Conservation (phyloP, 2,888 invertebrate genomes). For the Cantharis lateralis region DNA sequence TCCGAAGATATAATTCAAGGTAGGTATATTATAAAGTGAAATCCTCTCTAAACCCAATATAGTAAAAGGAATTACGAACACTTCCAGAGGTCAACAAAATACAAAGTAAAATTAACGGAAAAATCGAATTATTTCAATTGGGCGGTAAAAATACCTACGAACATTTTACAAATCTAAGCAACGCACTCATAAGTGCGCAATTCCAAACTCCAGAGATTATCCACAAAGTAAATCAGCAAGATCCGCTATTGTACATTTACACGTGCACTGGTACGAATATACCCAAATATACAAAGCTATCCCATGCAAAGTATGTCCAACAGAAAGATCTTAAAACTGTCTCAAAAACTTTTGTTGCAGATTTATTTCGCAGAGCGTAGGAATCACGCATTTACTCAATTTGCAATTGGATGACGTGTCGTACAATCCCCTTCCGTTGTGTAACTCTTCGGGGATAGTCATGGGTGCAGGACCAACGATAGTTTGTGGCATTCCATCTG, state of each 20-base stretch:
- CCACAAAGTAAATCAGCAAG: constrained; percentile 52
- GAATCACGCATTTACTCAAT: constrained; percentile 69
- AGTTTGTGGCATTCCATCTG: constrained; percentile 76
- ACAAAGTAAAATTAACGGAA: constrained; percentile 1
- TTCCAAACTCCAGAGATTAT: constrained; percentile 24
- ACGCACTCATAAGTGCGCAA: constrained; percentile 14
- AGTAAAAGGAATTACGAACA: not conserved
- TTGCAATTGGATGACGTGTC: constrained; percentile 71
- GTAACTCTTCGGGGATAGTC: constrained; percentile 88
- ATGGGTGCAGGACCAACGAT: constrained; percentile 79
- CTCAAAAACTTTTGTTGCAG: constrained; percentile 54
- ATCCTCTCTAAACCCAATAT: not conserved
- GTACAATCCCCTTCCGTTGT: constrained; percentile 87
- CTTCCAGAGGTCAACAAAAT: constrained; percentile 15
- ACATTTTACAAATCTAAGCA: constrained; percentile 11
- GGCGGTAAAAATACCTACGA: constrained; percentile 2
- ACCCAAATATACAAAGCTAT: constrained; percentile 91
- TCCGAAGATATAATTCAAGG: constrained; percentile 59
- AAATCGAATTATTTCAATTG: constrained; percentile 22
- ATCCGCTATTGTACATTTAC: constrained; percentile 80
- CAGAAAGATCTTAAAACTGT: not conserved
- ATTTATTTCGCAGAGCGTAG: constrained; percentile 67
- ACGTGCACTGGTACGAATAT: constrained; percentile 91
- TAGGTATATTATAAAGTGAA: not conserved
- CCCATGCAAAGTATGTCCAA: constrained; percentile 70